Base-by-base conservation (phyloP, 53 echinoderm and acorn worm species). In the Luidia sarsii region DNA sequence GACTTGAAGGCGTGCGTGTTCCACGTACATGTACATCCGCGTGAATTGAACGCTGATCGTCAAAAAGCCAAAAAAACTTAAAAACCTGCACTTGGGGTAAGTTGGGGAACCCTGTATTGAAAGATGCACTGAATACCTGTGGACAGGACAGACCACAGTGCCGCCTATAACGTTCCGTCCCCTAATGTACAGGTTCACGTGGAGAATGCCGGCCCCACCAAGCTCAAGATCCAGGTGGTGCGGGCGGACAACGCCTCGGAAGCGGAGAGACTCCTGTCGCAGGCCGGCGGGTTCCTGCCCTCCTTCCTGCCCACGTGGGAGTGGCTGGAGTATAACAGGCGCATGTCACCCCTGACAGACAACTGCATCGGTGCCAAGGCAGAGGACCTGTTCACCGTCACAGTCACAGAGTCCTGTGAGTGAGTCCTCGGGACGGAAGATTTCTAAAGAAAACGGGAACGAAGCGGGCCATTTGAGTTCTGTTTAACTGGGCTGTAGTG, bases 291-390 rank as follows among this genome's bases (percentile, higher is more conserved):
- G 2, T 21, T 77, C 30, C 77, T 77, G 2, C 59, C 62, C 4
- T 77, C 77, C 4, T 0, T 77, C n/a, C 21, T 77, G 10, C 77
- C 77, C 45, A 59, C 61, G 19, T 72, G 54, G 55, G 53, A 30
- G 54, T 77, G 59, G 60, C 37, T 61, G 51, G 60, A 60, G 32
- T 45, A 31, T 4, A 59, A 14, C 21, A 61, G 22, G 24, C 22
- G 3, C 31, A 39, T 77, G 60, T 60, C 77, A 11, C 59, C 60
- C 3, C 60, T 77, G 4, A 22, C 16, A n/a, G 27, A 77, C 13
- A 57, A 77, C 48, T 77, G 77, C 45, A 31, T 77, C 31, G 77
- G 77, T n/a, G 60, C 55, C 16, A 15, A 18, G 25, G n/a, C 77
- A 15, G 4, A 30, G 10, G 61, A 77, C 14, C n/a, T 15, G 18